A percentile compares a stretch with the other conserved stretches of the same genome.
Conservation (phyloP, 2,113 vertebrate genomes). For the Thamnophis sirtalis region DNA sequence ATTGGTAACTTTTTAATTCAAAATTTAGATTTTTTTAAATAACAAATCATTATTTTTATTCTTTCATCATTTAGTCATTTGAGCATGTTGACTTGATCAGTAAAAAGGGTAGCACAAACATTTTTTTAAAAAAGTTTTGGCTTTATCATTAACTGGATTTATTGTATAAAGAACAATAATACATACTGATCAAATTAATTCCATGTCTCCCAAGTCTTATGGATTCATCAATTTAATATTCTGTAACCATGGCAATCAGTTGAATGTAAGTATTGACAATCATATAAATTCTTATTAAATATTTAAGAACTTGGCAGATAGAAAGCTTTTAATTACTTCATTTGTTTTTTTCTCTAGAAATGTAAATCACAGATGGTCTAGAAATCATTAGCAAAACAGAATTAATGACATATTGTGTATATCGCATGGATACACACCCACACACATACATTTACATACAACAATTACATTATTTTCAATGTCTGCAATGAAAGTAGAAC, state of each 20-base stretch:
- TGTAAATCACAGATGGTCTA: not conserved
- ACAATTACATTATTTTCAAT: not conserved
- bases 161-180: not conserved
- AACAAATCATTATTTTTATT: not conserved
- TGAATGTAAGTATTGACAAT: constrained; percentile 12
- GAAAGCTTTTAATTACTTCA: not conserved
- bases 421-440: not conserved
- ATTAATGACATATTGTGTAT: not conserved
- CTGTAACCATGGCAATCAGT: not conserved
- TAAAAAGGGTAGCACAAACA: not conserved
- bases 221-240: not conserved
- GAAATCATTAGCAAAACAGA: not conserved
- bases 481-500: not conserved
- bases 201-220: not conserved
- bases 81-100: not conserved
- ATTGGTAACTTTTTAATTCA: not conserved
- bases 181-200: not conserved
- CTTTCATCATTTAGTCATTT: not conserved
- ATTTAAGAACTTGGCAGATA: not conserved
- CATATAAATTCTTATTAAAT: not conserved
- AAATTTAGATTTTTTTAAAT: not conserved
- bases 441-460: not conserved
- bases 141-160: not conserved
- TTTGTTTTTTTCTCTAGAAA: not conserved
- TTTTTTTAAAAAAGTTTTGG: not conserved